Evolutionary conservation across 2,113 vertebrate genomes (phyloP).

Genomic region (Callionymus lyra): DNA sequence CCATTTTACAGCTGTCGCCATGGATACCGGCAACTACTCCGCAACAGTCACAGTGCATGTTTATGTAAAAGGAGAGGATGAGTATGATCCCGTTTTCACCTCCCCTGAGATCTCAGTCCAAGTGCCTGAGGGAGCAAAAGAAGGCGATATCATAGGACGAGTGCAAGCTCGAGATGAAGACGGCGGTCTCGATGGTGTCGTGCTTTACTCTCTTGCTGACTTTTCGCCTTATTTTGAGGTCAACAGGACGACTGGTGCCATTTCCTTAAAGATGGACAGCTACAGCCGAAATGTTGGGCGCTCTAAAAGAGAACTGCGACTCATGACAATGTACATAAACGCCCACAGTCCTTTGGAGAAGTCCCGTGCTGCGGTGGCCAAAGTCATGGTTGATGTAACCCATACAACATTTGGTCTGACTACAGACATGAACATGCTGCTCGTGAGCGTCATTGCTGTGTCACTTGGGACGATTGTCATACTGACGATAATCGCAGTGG

Average conservation of each 20-base stretch:
- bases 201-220: constrained; percentile 79
- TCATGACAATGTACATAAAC: constrained; percentile 79
- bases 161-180: constrained; percentile 90
- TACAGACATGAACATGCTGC: constrained; percentile 78
- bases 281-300: constrained; percentile 67
- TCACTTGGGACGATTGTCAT: constrained; percentile 86
- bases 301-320: constrained; percentile 75
- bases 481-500: constrained; percentile 73
- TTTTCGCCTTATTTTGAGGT: constrained; percentile 84
- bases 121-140: constrained; percentile 81
- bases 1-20: constrained; percentile 75
- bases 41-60: constrained; percentile 85
- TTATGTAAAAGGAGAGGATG: constrained; percentile 86
- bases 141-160: constrained; percentile 81
- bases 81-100: constrained; percentile 88
- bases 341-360: constrained; percentile 82
- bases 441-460: constrained; percentile 82
- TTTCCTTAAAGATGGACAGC: constrained; percentile 82
- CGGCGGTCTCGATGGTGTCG: constrained; percentile 81
- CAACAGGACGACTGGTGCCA: constrained; percentile 80
- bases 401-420: constrained; percentile 85
- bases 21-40: constrained; percentile 82
- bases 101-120: constrained; percentile 76
- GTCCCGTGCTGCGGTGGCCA: constrained; percentile 72
- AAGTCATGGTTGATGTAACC: constrained; percentile 79